A percentile compares a stretch with the other conserved stretches of the same genome.
Conservation (phyloP, 1,140 invertebrate species). For the Andrena cerasifolii region DNA sequence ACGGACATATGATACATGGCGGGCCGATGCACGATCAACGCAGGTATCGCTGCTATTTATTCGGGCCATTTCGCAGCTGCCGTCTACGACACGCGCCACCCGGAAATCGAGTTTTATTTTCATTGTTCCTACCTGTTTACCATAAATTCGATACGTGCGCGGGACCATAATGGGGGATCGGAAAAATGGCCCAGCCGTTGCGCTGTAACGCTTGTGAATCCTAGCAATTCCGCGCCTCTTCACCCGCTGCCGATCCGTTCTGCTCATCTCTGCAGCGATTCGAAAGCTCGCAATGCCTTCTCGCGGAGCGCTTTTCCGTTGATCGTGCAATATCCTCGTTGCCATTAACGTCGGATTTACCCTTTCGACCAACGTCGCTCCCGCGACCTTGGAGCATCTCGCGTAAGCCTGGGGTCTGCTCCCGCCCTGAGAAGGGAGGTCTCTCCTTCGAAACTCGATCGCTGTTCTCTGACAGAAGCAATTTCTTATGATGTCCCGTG, state of each 20-base stretch:
- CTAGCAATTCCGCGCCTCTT: neutral
- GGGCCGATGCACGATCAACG: neutral
- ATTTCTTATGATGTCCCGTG: neutral
- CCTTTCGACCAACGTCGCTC: neutral
- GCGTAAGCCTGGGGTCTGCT: neutral
- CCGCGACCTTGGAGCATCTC: neutral
- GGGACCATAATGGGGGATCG: slow-evolving; percentile 10
- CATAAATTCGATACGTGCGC: slow-evolving; percentile 23
- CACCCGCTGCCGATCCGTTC: neutral
- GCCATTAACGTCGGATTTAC: neutral
- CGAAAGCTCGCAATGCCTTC: neutral
- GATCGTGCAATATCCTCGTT: neutral
- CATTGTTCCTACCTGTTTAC: slow-evolving; percentile 16
- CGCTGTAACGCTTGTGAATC: neutral
- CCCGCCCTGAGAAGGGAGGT: neutral
- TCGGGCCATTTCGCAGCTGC: slow-evolving; percentile 22
- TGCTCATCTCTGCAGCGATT: neutral
- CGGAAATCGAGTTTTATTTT: slow-evolving; percentile 33
- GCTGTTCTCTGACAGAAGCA: neutral
- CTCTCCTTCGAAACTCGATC: neutral
- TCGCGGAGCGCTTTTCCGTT: too few relatives aligned
- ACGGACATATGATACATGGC: neutral
- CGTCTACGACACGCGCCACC: neutral
- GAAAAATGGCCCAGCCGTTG: neutral
- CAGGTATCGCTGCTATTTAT: slow-evolving; percentile 38